A percentile compares a stretch with the other conserved stretches of the same genome.
phyloP scores from a whole-genome alignment of 2,888 invertebrate species.

The Pimpla rufipes region DNA sequence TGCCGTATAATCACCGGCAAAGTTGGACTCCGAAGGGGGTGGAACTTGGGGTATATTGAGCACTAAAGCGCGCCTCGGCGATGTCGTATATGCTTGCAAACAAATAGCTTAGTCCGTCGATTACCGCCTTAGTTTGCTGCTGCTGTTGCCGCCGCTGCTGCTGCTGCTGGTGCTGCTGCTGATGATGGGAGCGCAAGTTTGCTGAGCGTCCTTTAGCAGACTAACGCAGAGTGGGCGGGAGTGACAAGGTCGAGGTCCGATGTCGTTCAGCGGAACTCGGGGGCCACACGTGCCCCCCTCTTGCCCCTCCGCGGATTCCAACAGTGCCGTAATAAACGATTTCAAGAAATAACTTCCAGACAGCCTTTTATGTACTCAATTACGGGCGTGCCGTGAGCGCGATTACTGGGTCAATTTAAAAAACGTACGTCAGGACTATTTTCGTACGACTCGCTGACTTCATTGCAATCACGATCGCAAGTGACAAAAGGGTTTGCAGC shows the following conservation, averaged over 20 bases:
- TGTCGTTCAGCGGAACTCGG: background rate
- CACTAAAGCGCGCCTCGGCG: constrained; percentile 40
- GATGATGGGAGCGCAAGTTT: constrained; percentile 25
- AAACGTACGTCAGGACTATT: background rate
- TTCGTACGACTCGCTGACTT: too few species aligned
- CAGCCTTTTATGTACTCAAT: background rate
- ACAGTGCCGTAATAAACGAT: background rate
- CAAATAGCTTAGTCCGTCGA: constrained; percentile 28
- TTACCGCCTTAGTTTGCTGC: constrained; percentile 36
- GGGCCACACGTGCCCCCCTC: background rate
- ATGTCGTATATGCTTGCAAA: constrained; percentile 11
- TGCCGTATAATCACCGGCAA: constrained; percentile 59
- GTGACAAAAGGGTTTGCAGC: too few species aligned
- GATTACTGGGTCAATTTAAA: background rate
- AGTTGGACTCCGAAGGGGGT: constrained; percentile 52
- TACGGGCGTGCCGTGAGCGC: background rate
- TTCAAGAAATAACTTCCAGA: background rate
- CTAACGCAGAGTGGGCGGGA: background rate
- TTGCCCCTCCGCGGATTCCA: background rate
- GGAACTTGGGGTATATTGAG: constrained; percentile 3
- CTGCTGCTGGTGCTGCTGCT: constrained; percentile 27
- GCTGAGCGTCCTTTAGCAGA: constrained; percentile 1
- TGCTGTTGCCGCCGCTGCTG: constrained; percentile 26
- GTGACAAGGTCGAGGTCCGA: constrained; percentile 41
- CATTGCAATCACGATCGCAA: too few species aligned